Evolutionary conservation across 2,113 vertebrate genomes (phyloP).

Genomic region (Psilopogon haemacephalus): DNA sequence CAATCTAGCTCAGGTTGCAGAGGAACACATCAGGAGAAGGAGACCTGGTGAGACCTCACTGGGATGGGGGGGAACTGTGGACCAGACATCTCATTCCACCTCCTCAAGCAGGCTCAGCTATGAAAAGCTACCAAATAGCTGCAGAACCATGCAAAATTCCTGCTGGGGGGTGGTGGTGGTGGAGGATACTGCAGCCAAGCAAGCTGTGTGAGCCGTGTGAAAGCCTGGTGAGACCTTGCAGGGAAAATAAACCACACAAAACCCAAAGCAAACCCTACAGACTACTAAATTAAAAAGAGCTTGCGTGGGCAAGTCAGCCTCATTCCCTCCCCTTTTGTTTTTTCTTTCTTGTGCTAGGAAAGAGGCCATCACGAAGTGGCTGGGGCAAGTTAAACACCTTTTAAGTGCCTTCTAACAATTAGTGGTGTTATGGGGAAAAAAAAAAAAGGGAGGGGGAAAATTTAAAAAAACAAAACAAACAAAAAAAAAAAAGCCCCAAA

Average conservation of each 20-base stretch:
- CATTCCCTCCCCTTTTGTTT: neutral
- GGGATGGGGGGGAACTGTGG: neutral
- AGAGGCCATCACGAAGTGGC: neutral
- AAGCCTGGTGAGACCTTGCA: neutral
- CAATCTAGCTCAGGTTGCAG: too few relatives aligned
- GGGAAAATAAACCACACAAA: neutral
- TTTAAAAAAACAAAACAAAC: neutral
- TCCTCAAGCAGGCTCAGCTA: neutral
- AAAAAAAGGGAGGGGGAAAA: neutral
- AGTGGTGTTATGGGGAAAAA: slow-evolving; percentile 4
- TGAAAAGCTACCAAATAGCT: neutral
- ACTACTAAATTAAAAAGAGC: slow-evolving; percentile 3
- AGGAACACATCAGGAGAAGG: too few relatives aligned
- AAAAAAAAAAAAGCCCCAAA: too few relatives aligned
- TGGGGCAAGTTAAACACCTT: slow-evolving; percentile 22
- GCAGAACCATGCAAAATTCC: neutral
- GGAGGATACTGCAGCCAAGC: neutral
- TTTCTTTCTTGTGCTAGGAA: slow-evolving; percentile 5
- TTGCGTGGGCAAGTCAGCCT: slow-evolving; percentile 33
- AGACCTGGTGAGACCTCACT: neutral
- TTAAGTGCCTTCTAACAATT: slow-evolving; percentile 24
- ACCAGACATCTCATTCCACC: neutral
- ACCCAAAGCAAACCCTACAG: neutral
- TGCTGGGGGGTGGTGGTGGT: rapidly evolving
- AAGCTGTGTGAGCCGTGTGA: neutral